A percentile compares a stretch with the other conserved stretches of the same genome.
Conservation (phyloP, 2,113 vertebrate genomes). For the Antechinus flavipes region DNA sequence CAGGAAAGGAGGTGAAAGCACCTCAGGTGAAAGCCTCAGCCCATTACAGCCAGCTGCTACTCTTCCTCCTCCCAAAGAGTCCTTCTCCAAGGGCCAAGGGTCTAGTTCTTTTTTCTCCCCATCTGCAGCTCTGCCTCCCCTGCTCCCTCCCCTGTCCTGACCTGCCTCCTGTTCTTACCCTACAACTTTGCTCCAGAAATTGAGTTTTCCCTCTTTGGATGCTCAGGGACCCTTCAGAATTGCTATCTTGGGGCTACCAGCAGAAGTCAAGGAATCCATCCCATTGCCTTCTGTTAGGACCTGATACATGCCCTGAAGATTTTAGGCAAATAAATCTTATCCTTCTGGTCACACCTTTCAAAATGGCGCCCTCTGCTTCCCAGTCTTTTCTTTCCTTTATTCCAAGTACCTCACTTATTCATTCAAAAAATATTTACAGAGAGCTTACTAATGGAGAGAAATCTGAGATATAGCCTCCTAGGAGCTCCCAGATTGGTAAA, state of each 20-base stretch:
- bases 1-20: no score
- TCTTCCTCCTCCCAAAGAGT: background rate
- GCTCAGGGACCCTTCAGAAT: background rate
- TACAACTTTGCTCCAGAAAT: background rate
- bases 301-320: background rate
- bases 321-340: background rate
- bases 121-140: background rate
- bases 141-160: background rate
- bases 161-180: background rate
- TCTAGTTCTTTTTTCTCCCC: background rate
- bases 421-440: background rate
- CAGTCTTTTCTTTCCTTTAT: background rate
- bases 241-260: background rate
- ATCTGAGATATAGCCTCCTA: background rate
- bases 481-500: background rate
- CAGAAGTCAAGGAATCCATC: background rate
- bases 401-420: background rate
- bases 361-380: background rate
- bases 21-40: no score
- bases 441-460: background rate
- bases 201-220: background rate
- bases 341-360: background rate
- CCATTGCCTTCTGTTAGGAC: background rate
- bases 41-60: background rate
- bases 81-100: slow-evolving; percentile 20